A percentile compares a stretch with the other conserved stretches of the same genome.
Conservation (phyloP, 2,797 vertebrate genomes). For the Leptatherina wallacei region DNA sequence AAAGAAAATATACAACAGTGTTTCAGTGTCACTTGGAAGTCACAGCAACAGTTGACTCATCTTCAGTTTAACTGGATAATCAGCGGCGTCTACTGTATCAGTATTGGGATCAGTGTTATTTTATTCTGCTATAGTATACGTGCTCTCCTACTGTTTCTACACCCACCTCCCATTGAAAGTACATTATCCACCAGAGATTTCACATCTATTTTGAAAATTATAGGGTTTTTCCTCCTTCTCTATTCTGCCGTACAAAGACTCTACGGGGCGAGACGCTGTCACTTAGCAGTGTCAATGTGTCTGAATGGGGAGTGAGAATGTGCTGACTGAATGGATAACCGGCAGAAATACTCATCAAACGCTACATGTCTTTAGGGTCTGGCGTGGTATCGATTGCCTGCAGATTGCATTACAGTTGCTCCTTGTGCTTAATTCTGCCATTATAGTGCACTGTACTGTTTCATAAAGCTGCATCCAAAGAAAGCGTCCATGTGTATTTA, state of each 20-base stretch:
- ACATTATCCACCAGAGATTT: constrained; percentile 81
- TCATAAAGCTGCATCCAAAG: constrained; percentile 61
- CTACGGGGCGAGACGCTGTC: constrained; percentile 76
- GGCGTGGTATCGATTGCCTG: constrained; percentile 80
- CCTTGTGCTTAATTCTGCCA: constrained; percentile 78
- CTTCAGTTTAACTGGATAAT: constrained; percentile 71
- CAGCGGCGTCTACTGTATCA: constrained; percentile 71
- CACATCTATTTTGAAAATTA: constrained; percentile 82
- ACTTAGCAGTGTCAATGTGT: constrained; percentile 80
- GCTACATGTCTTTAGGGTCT: constrained; percentile 82
- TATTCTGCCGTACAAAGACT: constrained; percentile 70
- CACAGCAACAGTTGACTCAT: constrained; percentile 81
- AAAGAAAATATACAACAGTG: constrained; percentile 64
- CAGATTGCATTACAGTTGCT: constrained; percentile 82
- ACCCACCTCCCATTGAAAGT: constrained; percentile 79
- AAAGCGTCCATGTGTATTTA: constrained; percentile 59
- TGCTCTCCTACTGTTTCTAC: constrained; percentile 76
- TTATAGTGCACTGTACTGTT: constrained; percentile 69
- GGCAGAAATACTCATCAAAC: constrained; percentile 79
- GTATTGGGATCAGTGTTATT: constrained; percentile 73
- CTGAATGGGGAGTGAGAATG: constrained; percentile 76
- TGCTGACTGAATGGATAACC: constrained; percentile 82
- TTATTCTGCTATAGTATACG: constrained; percentile 70
- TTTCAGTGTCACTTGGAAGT: constrained; percentile 61
- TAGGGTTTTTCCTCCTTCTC: constrained; percentile 71